Evolutionary conservation across 2,113 vertebrate species (phyloP), one percentile per base, ranked within the genome.

Genomic region (Nycticryphes semicollaris): DNA sequence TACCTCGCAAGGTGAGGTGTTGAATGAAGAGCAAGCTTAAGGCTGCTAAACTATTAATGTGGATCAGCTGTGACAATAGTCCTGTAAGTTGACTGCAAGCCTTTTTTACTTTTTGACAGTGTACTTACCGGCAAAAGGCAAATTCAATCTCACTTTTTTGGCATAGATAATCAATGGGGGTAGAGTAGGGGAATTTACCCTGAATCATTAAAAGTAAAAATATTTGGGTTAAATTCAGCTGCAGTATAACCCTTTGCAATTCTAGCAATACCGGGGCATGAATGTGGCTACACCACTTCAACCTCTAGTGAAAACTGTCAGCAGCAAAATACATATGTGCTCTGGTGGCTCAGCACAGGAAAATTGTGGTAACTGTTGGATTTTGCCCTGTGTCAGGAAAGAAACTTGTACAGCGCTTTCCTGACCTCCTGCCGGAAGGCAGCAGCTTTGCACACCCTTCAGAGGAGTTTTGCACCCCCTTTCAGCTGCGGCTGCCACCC

Each of bases 311-410:
- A 70, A 81, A 87, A 39, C 79, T 51, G 17, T 9, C 67, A 45
- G 8, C 51, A 50, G 41, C 56, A 67, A 64, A 80, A 80, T 2
- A 16, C 10, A 0, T 2, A 2, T 0, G 9, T 48, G 60, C 53
- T 53, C 18, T 10, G 8, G 45, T 8, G 35, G n/a, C 74, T 84
- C 66, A 39, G n/a, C 43, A n/a, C 48, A 37, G 33, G 14, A 69
- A 66, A 66, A 12, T 6, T 0, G 1, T 17, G 50, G 19, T 39
- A 23, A 43, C 30, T 10, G 1, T 48, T 12, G 20, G 18, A 63
- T 69, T 82, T 70, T 22, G 28, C 43, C 1, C 0, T 8, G n/a
- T 8, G 21, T 22, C 4, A 2, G 48, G 12, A 35, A 22, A 28
- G 48, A 57, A 80, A 25, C 57, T 16, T 11, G 19, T 4, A 25